A percentile compares a stretch with the other conserved stretches of the same genome.
phyloP scores from a whole-genome alignment of 2,113 vertebrate species.

The Aptenodytes forsteri region DNA sequence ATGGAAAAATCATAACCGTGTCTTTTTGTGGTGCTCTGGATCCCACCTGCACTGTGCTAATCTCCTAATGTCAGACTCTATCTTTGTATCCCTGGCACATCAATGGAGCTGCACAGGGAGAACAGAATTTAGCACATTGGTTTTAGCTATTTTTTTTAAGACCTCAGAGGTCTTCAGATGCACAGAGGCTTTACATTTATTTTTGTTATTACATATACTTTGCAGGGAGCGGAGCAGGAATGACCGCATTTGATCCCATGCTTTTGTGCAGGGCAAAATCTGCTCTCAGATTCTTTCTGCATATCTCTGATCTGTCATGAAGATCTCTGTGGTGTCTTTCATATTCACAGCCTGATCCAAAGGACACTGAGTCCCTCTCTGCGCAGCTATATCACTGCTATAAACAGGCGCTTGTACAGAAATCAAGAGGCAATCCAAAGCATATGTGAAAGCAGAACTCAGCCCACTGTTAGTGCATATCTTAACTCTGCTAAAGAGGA shows the following conservation, averaged over 20 bases:
- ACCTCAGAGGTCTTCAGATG: neutral
- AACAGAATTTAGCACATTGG: neutral
- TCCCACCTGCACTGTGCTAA: neutral
- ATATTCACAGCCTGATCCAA: neutral
- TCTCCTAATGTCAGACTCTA: neutral
- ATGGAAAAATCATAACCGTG: neutral
- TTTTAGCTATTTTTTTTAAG: neutral
- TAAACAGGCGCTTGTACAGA: neutral
- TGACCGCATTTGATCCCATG: neutral
- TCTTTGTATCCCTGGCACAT: neutral
- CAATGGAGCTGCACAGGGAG: neutral
- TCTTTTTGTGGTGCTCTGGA: neutral
- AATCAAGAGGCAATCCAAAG: constrained; percentile 26
- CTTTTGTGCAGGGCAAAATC: neutral
- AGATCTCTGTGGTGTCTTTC: neutral
- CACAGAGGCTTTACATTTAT: neutral
- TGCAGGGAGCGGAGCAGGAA: neutral
- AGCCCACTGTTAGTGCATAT: neutral
- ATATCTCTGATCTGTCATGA: neutral
- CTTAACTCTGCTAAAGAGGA: neutral
- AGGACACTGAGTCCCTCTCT: neutral
- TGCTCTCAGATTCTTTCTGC: neutral
- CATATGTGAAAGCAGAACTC: neutral
- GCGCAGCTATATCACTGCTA: neutral
- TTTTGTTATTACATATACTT: neutral